Evolutionary conservation across 2,113 vertebrate genomes (phyloP).

Genomic region (Oophaga pumilio): DNA sequence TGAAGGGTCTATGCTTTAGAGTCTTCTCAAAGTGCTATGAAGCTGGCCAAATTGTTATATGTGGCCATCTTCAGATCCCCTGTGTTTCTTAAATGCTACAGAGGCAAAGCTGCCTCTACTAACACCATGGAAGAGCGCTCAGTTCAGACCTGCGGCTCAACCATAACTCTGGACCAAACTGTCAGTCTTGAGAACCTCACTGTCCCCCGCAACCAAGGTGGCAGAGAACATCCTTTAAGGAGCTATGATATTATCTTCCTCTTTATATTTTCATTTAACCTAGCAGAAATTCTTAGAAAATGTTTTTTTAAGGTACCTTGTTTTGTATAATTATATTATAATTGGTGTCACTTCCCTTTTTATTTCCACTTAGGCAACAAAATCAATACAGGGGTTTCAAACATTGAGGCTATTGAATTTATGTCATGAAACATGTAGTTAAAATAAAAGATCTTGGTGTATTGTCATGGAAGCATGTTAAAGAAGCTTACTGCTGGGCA

Average conservation of each 20-base stretch:
- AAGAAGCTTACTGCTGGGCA: not conserved
- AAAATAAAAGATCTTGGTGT: conserved; percentile 6
- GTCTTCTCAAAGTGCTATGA: too few relatives aligned
- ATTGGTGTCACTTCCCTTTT: not conserved
- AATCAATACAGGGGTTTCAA: not conserved
- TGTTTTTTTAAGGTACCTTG: not conserved
- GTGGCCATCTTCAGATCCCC: too few relatives aligned
- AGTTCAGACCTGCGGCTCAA: too few relatives aligned
- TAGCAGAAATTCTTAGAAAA: not conserved
- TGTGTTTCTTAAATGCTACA: too few relatives aligned
- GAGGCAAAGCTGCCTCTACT: too few relatives aligned
- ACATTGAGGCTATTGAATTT: not conserved
- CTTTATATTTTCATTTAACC: not conserved
- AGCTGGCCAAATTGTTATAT: too few relatives aligned
- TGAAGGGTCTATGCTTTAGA: too few relatives aligned
- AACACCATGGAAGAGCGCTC: too few relatives aligned
- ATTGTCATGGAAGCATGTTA: not conserved
- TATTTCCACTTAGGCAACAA: not conserved
- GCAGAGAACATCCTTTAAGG: not conserved
- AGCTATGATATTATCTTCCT: not conserved
- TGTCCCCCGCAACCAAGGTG: too few relatives aligned
- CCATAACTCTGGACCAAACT: too few relatives aligned
- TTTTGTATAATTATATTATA: not conserved
- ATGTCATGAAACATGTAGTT: conserved; percentile 7
- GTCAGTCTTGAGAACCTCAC: too few relatives aligned